Base-by-base conservation (phyloP, 1,140 invertebrate species). In the Cydia splendana region DNA sequence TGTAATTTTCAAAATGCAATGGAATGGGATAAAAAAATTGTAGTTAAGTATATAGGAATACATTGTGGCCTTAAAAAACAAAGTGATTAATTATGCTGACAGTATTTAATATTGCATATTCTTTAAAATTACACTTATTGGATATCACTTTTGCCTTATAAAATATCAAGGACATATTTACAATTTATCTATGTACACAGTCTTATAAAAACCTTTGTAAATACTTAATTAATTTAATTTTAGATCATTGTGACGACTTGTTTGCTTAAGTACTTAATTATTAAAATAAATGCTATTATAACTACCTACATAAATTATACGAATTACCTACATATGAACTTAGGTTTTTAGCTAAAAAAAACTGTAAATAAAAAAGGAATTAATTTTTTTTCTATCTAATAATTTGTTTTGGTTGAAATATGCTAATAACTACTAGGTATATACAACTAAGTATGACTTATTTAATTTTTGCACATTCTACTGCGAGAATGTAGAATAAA, bases 201-300 rank as follows among this genome's bases (percentile, higher is more conserved):
- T 85, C 87, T 87, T 82, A 80, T 30, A 79, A 82, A 82, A 85
- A 89, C 85, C 87, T 85, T 90, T 84, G 80, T 88, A 84, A 85
- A 83, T 80, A 77, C 73, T 75, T 62, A 79, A 20, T 75, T 62
- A 79, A 20, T 80, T 81, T 80, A 80, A 82, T 74, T 18, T 69
- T 82, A 83, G 78, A 82, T 87, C 79, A 84, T 89, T 91, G 87
- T 87, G 87, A 90, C 88, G 84, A 89, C 81, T 82, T 79, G 77
- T 76, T 45, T 65, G 78, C 75, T 82, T 87, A 81, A 84, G 77
- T 85, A 85, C 79, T 81, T 82, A 81, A 79, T 67, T 75, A 20
- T 67, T 69, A 24, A 76, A 18, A 48, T 75, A 53, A 18, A 45
- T 45, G 42, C 10, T 9, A 45, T 45, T 45, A 45, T 76, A 74